Percentiles rank a stretch among this genome's conserved stretches.
phyloP scores from a whole-genome alignment of 37 sponge, comb jelly and placozoan genomes.

The Amphimedon queenslandica region DNA sequence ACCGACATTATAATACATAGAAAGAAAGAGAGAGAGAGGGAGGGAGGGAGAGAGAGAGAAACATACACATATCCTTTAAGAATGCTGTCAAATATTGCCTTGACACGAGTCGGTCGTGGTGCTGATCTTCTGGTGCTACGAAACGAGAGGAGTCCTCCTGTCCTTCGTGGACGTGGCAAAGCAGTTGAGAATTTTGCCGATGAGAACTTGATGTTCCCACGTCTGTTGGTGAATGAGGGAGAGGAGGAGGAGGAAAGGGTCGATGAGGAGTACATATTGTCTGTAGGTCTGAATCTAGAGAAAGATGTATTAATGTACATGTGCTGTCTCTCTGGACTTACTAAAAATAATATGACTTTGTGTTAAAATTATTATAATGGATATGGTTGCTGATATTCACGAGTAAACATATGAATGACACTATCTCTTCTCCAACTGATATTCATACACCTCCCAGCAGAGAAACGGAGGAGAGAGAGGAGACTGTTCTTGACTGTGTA shows the following conservation, averaged over 20 bases:
- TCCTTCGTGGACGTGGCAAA: neutral
- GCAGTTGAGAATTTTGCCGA: conserved; percentile 16
- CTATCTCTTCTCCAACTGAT: no score
- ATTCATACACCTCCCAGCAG: no score
- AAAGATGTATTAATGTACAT: no score
- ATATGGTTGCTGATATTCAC: no score
- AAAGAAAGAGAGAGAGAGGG: neutral
- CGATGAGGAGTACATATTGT: no score
- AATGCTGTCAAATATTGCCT: conserved; percentile 55
- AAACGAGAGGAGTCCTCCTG: conserved; percentile 30
- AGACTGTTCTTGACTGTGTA: no score
- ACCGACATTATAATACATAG: neutral
- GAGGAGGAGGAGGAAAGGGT: neutral
- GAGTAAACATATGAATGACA: no score
- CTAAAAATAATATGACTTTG: no score
- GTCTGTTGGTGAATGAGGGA: conserved; percentile 30
- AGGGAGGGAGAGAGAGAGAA: neutral
- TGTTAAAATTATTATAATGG: no score
- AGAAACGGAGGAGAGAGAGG: no score
- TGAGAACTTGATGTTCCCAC: conserved; percentile 45
- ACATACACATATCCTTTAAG: conserved; percentile 40
- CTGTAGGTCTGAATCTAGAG: no score
- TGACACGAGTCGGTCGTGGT: conserved; percentile 37
- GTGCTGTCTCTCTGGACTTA: no score
- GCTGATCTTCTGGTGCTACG: conserved; percentile 41